Conservation (phyloP, 2,888 invertebrate genomes). For the Dolichomitus sp. region DNA sequence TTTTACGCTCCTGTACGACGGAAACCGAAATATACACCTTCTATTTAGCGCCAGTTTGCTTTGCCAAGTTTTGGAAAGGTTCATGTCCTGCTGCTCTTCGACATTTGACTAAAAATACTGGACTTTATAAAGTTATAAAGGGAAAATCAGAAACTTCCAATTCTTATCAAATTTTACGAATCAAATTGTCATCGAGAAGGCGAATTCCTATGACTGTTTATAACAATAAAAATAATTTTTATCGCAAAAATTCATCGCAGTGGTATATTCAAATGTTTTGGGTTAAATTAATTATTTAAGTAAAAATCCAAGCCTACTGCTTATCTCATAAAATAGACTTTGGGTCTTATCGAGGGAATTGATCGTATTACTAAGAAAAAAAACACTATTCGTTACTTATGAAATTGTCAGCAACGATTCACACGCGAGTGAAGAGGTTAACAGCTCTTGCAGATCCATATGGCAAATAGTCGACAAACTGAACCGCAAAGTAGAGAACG, state of each 20-base stretch:
- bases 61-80: constrained; percentile 4
- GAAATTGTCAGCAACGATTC: not conserved
- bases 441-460: constrained; percentile 15
- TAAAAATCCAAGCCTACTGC: too few relatives aligned
- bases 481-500: constrained; percentile 8
- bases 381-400: not conserved
- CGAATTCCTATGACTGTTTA: too few relatives aligned
- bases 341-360: not conserved
- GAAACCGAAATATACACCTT: not conserved
- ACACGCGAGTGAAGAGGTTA: not conserved
- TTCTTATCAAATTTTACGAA: too few relatives aligned
- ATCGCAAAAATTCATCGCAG: too few relatives aligned
- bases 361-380: not conserved
- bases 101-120: not conserved
- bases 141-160: not conserved
- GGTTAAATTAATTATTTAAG: too few relatives aligned
- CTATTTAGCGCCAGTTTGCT: not conserved
- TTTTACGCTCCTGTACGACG: constrained; percentile 24
- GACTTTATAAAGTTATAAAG: not conserved
- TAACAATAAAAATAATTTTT: too few relatives aligned
- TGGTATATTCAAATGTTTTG: too few relatives aligned
- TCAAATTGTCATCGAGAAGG: not conserved
- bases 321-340: not conserved
- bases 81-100: not conserved
- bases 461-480: constrained; percentile 27